These are phyloP conservation scores for Sebastes taczanowskii DNA, from an alignment of 2,797 vertebrate genomes.

Conservation along the genomic window DNA sequence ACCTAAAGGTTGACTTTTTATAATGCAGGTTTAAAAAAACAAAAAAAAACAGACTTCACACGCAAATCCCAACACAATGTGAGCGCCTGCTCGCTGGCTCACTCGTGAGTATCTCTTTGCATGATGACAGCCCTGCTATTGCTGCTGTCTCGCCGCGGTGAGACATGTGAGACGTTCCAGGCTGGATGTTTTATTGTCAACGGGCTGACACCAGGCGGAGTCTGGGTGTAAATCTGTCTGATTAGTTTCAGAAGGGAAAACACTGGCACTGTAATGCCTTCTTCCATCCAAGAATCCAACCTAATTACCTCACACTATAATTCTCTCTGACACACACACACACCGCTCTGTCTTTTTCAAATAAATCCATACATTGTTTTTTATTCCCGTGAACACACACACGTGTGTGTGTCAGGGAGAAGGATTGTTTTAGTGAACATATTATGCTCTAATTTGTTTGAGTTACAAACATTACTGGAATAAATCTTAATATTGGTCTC, in stretches of 20 bases:
- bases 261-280: not conserved
- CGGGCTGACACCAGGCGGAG: slow-evolving; percentile 3
- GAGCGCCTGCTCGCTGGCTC: not conserved
- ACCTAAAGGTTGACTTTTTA: not conserved
- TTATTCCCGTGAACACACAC: not conserved
- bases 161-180: slow-evolving; percentile 15
- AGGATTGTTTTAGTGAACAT: not conserved
- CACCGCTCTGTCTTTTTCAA: not conserved
- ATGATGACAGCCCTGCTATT: slow-evolving; percentile 25
- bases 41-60: not conserved
- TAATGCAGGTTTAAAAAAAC: not conserved
- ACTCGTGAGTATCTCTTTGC: not conserved
- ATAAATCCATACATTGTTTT: not conserved
- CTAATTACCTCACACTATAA: slow-evolving; percentile 25
- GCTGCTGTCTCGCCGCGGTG: not conserved
- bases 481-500: not conserved
- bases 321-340: not conserved
- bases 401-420: not conserved
- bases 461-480: not conserved
- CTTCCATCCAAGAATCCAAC: slow-evolving; percentile 19
- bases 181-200: slow-evolving; percentile 31
- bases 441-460: not conserved
- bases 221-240: slow-evolving; percentile 40
- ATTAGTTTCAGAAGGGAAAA: slow-evolving; percentile 43
- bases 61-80: not conserved